phyloP scores from a whole-genome alignment of 2,113 vertebrate genomes.

The Campylorhamphus procurvoides region DNA sequence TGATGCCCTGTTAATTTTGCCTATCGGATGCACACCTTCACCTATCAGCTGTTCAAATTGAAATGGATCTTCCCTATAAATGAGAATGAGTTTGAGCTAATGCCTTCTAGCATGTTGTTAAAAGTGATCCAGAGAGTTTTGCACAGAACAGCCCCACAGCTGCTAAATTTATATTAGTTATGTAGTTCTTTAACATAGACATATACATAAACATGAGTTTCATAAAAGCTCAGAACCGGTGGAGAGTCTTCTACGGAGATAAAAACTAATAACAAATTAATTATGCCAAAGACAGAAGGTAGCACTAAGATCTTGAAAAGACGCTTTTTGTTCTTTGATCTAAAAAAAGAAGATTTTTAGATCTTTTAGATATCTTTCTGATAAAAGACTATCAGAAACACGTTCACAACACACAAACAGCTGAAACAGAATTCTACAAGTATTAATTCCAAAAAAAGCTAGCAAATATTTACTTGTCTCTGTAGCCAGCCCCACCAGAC shows the following conservation, averaged over 20 bases:
- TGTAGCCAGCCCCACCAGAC: background rate
- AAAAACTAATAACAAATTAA: background rate
- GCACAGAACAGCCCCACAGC: background rate
- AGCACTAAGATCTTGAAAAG: background rate
- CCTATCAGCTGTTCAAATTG: background rate
- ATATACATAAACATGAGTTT: background rate
- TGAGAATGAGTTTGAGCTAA: background rate
- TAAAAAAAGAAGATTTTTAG: too few relatives aligned
- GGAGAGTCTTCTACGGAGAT: background rate
- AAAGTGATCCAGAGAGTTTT: background rate
- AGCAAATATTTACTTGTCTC: background rate
- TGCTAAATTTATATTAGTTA: background rate
- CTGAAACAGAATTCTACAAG: background rate
- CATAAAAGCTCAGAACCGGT: background rate
- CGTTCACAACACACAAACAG: accelerated
- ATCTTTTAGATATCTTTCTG: too few relatives aligned
- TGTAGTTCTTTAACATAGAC: background rate
- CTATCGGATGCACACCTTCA: background rate
- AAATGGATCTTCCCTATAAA: background rate
- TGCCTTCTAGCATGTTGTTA: background rate
- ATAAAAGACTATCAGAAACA: background rate
- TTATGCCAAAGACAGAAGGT: background rate
- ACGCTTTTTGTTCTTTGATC: background rate
- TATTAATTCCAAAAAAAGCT: background rate
- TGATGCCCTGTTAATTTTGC: background rate